These are phyloP conservation scores for Heterodera carotae DNA, from an alignment of 1,140 invertebrate genomes.

Conservation along the genomic window DNA sequence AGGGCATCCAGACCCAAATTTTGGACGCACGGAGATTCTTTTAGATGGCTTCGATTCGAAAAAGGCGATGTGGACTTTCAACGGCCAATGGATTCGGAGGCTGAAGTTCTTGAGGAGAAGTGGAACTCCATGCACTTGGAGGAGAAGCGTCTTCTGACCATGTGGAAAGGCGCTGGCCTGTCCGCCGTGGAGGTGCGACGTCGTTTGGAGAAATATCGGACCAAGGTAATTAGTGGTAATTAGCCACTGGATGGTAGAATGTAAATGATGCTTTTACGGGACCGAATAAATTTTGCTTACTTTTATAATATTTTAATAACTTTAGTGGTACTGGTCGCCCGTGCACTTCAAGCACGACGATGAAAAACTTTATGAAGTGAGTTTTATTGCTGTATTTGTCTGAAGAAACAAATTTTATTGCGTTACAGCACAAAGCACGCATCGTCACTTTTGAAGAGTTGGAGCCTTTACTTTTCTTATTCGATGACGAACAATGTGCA, in stretches of 20 bases:
- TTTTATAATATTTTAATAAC: neutral
- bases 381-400: neutral
- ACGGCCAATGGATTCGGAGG: constrained; percentile 4
- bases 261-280: too few species aligned
- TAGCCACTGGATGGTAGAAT: too few species aligned
- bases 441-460: constrained; percentile 17
- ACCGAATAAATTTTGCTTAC: too few species aligned
- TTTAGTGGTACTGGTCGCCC: constrained; percentile 21
- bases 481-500: neutral
- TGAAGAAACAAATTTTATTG: neutral
- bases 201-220: constrained; percentile 18
- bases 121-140: neutral
- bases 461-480: constrained; percentile 4
- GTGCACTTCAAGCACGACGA: constrained; percentile 15
- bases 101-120: constrained; percentile 6
- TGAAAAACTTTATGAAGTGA: constrained; percentile 23
- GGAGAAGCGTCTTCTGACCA: neutral
- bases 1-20: neutral
- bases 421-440: constrained; percentile 9
- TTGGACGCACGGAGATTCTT: too few species aligned
- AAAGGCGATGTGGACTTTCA: neutral
- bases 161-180: neutral
- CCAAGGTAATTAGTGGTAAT: too few species aligned
- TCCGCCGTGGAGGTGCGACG: constrained; percentile 6
- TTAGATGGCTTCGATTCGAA: neutral